These are phyloP conservation scores for Charanyca ferruginea DNA, from an alignment of 2,888 invertebrate genomes.

Conservation along the genomic window DNA sequence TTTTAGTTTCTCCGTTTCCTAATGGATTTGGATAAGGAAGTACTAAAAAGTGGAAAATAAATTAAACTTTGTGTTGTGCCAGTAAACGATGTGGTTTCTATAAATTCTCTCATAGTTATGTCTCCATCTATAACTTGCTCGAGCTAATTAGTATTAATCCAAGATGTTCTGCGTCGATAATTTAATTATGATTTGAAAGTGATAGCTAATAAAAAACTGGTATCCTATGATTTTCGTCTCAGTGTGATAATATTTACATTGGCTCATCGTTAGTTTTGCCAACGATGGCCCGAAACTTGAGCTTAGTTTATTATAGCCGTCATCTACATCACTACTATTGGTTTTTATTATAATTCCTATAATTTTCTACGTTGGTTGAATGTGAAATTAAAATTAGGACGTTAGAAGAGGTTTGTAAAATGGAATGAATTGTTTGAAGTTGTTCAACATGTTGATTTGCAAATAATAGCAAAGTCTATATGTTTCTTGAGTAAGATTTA, in stretches of 20 bases:
- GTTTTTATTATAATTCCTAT: slow-evolving; percentile 32
- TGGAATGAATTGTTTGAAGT: too few relatives aligned
- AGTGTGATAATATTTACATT: slow-evolving; percentile 74
- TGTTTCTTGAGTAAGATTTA: not conserved
- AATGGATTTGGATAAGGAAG: too few relatives aligned
- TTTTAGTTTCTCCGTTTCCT: too few relatives aligned
- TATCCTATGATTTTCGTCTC: slow-evolving; percentile 62
- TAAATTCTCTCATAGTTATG: too few relatives aligned
- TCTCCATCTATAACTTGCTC: not conserved
- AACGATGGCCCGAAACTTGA: slow-evolving; percentile 69
- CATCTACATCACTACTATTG: slow-evolving; percentile 32
- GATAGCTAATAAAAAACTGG: slow-evolving; percentile 35
- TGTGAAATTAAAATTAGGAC: too few relatives aligned
- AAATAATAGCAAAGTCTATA: too few relatives aligned
- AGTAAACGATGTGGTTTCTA: too few relatives aligned
- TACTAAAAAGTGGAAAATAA: too few relatives aligned
- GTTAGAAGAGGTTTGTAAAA: too few relatives aligned
- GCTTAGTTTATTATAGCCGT: slow-evolving; percentile 48
- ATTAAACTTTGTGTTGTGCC: too few relatives aligned
- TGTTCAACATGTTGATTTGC: not conserved
- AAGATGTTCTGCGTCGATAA: not conserved
- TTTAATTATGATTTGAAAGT: slow-evolving; percentile 8
- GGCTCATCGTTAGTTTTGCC: slow-evolving; percentile 67
- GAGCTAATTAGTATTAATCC: not conserved
- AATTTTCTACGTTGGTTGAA: not conserved